Conservation (phyloP, 2,797 vertebrate genomes). For the Sebastiscus albofasciatus region DNA sequence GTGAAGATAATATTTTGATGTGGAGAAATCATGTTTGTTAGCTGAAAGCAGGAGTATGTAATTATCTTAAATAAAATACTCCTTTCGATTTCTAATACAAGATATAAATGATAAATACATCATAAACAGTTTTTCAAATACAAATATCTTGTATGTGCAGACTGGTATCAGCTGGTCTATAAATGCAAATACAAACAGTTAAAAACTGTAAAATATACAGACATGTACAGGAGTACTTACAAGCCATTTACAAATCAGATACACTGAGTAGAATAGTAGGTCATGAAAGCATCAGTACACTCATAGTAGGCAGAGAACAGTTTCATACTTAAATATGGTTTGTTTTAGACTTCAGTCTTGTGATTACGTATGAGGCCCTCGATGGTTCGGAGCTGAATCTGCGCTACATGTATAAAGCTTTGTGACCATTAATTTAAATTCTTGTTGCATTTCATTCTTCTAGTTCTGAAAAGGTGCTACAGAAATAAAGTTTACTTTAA, state of each 20-base stretch:
- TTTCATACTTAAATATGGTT: no score
- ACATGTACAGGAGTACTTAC: background rate
- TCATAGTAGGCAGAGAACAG: no score
- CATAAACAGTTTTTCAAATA: background rate
- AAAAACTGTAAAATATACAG: background rate
- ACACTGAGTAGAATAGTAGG: no score
- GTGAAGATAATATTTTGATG: conserved; percentile 15
- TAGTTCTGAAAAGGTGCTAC: background rate
- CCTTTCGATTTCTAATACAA: background rate
- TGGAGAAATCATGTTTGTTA: background rate
- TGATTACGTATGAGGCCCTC: no score
- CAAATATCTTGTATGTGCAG: background rate
- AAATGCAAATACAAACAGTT: background rate
- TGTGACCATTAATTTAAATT: no score
- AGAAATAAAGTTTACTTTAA: no score
- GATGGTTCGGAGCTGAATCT: no score
- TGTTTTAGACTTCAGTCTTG: no score
- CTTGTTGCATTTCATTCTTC: no score
- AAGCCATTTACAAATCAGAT: no score
- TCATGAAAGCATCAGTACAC: no score
- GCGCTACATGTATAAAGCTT: no score
- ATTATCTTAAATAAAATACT: background rate
- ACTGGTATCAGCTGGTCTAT: background rate
- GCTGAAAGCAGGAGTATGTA: background rate
- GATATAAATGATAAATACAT: background rate